These are phyloP conservation scores for Montipora sp. DNA, from an alignment of 64 coral and sea anemone species.

Conservation along the genomic window DNA sequence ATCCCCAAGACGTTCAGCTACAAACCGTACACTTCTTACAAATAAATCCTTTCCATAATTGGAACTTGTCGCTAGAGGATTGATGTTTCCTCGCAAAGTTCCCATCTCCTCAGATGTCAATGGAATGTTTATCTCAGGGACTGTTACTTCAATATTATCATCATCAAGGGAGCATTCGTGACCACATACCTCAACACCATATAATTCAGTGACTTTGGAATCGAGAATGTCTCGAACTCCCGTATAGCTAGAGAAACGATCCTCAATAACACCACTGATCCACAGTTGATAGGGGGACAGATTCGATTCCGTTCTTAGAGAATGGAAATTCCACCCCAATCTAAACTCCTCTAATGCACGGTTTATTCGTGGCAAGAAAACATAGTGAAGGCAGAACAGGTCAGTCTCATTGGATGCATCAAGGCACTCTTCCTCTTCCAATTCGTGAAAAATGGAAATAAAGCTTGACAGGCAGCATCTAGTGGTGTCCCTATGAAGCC, in stretches of 20 bases:
- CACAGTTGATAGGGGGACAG: conserved; percentile 41
- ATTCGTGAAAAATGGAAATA: background rate
- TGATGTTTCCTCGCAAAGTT: too few relatives aligned
- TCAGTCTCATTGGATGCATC: conserved; percentile 56
- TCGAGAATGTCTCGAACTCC: conserved; percentile 24
- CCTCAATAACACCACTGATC: background rate
- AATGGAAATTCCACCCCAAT: background rate
- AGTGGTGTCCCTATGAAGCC: conserved; percentile 50
- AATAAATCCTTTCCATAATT: too few relatives aligned
- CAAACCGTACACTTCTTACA: too few relatives aligned
- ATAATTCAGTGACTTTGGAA: background rate
- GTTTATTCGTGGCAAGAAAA: conserved; percentile 31
- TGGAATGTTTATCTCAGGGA: too few relatives aligned
- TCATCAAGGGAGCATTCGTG: too few relatives aligned
- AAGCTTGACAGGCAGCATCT: conserved; percentile 49
- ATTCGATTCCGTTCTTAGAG: background rate
- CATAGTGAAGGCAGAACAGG: conserved; percentile 59
- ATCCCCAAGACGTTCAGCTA: too few relatives aligned
- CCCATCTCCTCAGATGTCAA: too few relatives aligned
- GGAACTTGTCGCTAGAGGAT: too few relatives aligned
- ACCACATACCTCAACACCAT: too few relatives aligned
- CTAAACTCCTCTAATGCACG: conserved; percentile 48
- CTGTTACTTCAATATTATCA: too few relatives aligned
- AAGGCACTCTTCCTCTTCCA: conserved; percentile 19
- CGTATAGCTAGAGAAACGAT: background rate